A percentile compares a stretch with the other conserved stretches of the same genome.
phyloP scores from a whole-genome alignment of 2,888 invertebrate genomes.

The Clostera curtula region DNA sequence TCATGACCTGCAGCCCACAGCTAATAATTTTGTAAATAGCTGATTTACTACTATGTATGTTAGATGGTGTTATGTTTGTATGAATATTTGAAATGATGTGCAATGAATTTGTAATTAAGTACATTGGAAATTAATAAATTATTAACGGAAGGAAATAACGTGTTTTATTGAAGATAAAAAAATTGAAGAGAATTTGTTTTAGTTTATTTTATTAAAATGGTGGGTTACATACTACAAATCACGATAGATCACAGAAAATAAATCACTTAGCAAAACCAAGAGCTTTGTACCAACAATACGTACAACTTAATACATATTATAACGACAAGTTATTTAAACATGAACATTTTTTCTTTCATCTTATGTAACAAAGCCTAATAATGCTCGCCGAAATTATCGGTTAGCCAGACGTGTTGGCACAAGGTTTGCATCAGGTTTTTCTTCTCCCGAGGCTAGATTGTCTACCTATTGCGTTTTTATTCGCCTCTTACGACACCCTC shows the following conservation, averaged over 20 bases:
- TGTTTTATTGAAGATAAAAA: slow-evolving; percentile 8
- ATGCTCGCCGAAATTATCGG: no score
- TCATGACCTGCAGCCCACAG: slow-evolving; percentile 10
- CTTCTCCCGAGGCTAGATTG: no score
- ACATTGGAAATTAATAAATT: slow-evolving; percentile 26
- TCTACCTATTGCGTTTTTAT: no score
- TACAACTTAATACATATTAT: no score
- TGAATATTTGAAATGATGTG: slow-evolving; percentile 20
- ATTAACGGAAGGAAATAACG: slow-evolving; percentile 20
- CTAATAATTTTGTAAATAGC: slow-evolving; percentile 17
- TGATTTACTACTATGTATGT: slow-evolving; percentile 3
- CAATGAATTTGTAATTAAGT: slow-evolving; percentile 38
- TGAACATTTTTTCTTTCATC: neutral
- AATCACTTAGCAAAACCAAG: slow-evolving; percentile 11
- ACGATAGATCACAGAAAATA: slow-evolving; percentile 24
- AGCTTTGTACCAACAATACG: no score
- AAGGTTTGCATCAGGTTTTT: no score
- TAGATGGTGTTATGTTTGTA: slow-evolving; percentile 10
- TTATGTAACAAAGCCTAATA: neutral
- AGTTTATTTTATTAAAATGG: slow-evolving; percentile 18
- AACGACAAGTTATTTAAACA: no score
- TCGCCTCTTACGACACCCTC: no score
- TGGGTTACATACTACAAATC: slow-evolving; percentile 11
- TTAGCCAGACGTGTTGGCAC: no score
- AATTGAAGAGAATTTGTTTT: slow-evolving; percentile 6